Conservation (phyloP, 2,113 vertebrate genomes). For the Hoplias malabaricus region DNA sequence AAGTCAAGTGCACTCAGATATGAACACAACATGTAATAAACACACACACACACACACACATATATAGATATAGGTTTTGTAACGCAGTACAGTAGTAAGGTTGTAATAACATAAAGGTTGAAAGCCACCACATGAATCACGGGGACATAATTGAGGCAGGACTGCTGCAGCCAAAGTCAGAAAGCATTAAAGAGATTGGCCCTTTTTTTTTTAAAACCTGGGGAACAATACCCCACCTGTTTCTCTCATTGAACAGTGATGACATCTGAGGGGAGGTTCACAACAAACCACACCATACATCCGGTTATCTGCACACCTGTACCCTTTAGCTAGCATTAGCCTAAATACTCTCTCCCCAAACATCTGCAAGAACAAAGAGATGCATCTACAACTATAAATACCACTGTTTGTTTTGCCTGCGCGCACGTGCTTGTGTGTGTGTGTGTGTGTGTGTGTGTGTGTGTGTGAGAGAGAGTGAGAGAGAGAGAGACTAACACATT, state of each 20-base stretch:
- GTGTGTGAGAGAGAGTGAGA: neutral
- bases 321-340: slow-evolving; percentile 58
- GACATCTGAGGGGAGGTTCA: slow-evolving; percentile 63
- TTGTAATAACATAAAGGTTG: slow-evolving; percentile 17
- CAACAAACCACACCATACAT: slow-evolving; percentile 59
- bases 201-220: slow-evolving; percentile 37
- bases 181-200: slow-evolving; percentile 49
- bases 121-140: slow-evolving; percentile 33
- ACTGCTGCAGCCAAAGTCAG: slow-evolving; percentile 52
- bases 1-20: too few species aligned
- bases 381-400: slow-evolving; percentile 21
- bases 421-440: slow-evolving; percentile 6
- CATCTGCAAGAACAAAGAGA: slow-evolving; percentile 49
- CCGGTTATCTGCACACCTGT: slow-evolving; percentile 59
- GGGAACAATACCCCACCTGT: slow-evolving; percentile 72
- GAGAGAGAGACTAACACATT: neutral
- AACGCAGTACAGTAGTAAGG: neutral
- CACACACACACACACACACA: too few species aligned
- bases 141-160: slow-evolving; percentile 40
- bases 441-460: neutral
- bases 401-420: neutral
- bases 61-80: too few species aligned
- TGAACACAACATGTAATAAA: too few species aligned
- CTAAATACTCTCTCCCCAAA: slow-evolving; percentile 50
- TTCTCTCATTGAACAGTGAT: slow-evolving; percentile 63